Conservation (phyloP, 2,888 invertebrate species). For the Drosophila subsilvestris region DNA sequence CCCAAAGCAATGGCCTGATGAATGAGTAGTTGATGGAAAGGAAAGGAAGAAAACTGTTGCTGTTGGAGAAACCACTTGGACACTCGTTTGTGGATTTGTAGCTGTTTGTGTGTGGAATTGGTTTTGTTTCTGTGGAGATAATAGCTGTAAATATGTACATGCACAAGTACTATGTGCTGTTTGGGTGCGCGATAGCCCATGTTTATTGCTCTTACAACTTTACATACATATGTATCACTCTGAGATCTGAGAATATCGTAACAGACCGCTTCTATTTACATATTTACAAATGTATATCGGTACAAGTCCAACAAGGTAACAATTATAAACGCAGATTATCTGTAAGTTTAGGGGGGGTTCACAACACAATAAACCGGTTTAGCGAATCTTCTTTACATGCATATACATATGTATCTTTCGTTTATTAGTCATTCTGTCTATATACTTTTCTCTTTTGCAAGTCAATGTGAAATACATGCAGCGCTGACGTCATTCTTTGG, state of each 20-base stretch:
- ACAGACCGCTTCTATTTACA: background rate
- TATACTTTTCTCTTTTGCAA: constrained; percentile 24
- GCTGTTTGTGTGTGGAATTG: background rate
- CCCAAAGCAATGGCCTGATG: background rate
- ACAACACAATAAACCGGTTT: constrained; percentile 24
- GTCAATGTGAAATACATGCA: constrained; percentile 34
- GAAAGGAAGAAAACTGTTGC: background rate
- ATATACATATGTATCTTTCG: background rate
- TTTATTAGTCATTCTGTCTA: constrained; percentile 25
- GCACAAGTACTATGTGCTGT: background rate
- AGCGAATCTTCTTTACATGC: background rate
- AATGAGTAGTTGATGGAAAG: background rate
- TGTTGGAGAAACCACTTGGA: background rate
- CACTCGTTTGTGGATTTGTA: background rate
- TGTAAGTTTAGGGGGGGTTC: constrained; percentile 18
- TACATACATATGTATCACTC: background rate
- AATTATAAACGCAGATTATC: background rate
- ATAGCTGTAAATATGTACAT: background rate
- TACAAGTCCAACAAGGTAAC: background rate
- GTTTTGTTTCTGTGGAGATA: background rate
- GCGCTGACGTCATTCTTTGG: constrained; percentile 58
- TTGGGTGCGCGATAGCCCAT: background rate
- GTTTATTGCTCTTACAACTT: background rate
- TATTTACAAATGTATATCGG: background rate
- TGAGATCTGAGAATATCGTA: background rate